Evolutionary conservation across 30 jellyfish, hydroid and myxozoan species (phyloP), one percentile per base, ranked within the genome.

Genomic region (Aurelia aurita): DNA sequence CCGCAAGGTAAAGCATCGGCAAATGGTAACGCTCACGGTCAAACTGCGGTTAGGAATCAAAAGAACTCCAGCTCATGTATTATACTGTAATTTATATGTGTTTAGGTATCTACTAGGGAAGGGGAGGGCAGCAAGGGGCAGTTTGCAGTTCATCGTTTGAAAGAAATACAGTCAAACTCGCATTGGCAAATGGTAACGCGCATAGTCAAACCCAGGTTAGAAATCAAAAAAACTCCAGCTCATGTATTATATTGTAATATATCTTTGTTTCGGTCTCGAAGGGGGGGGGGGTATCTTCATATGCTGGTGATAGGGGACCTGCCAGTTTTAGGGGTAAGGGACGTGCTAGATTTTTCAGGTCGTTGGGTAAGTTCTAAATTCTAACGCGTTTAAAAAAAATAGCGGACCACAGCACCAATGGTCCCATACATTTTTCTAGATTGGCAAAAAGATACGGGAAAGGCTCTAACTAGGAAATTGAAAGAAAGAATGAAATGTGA

Each of bases 41-140:
- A 84, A 23, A 67, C 28, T 7, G 58, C 55, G 35, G 46, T 54
- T 14, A 47, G 65, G 5, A 59, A 67, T 13, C 89, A 78, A n/a
- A 53, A 51, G 69, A 77, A 77, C 74, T 87, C 96, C 5, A 87
- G 34, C 18, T 26, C 86, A 1, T 87, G 96, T 87, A 65, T 76
- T 12, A 76, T 87, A 44, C 76, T 87, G 28, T 87, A 87, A 69
- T 78, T 4, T 61, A 15, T 54, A 10, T 55, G 21, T n/a, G 25
- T 25, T 20, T 18, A 64, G 21, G 18, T 18, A 18, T 7, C 58
- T 28, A 18, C 45, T 23, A 3, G 21, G 0, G 2, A 22, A 64
- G 8, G 13, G 15, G 19, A 21, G 31, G 27, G 51, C 51, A 39
- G 51, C 9, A 4, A 3, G 2, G 51, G 51, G 51, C 51, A 39